These are phyloP conservation scores for Gila robusta DNA, from an alignment of 2,797 vertebrate species.

Conservation along the genomic window DNA sequence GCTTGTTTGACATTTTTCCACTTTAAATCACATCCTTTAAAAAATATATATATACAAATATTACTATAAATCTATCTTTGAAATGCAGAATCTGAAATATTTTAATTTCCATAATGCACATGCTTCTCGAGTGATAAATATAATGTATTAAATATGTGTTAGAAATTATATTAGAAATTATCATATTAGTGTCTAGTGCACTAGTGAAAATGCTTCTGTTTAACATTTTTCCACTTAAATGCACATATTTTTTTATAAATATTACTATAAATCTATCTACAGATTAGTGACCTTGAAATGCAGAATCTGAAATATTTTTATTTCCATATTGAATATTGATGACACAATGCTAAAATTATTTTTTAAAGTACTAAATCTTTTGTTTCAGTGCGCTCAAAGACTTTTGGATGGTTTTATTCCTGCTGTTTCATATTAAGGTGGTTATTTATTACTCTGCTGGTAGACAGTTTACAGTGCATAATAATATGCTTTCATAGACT, in stretches of 20 bases:
- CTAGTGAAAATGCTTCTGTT: neutral
- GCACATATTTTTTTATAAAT: neutral
- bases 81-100: no score
- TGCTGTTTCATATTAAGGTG: slow-evolving; percentile 66
- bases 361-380: neutral
- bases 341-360: neutral
- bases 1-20: no score
- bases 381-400: neutral
- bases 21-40: no score
- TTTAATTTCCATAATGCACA: neutral
- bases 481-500: slow-evolving; percentile 64
- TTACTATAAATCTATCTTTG: no score
- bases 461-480: slow-evolving; percentile 69
- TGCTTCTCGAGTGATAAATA: neutral
- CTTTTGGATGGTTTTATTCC: slow-evolving; percentile 65
- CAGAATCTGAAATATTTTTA: no score
- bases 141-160: neutral
- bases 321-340: neutral
- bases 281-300: no score
- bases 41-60: no score
- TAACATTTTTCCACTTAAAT: neutral
- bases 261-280: no score
- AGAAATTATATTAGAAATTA: neutral
- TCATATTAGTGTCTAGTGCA: neutral
- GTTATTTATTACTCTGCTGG: slow-evolving; percentile 63